These are phyloP conservation scores for Atta colombica DNA, from an alignment of 1,140 invertebrate genomes.

Conservation along the genomic window DNA sequence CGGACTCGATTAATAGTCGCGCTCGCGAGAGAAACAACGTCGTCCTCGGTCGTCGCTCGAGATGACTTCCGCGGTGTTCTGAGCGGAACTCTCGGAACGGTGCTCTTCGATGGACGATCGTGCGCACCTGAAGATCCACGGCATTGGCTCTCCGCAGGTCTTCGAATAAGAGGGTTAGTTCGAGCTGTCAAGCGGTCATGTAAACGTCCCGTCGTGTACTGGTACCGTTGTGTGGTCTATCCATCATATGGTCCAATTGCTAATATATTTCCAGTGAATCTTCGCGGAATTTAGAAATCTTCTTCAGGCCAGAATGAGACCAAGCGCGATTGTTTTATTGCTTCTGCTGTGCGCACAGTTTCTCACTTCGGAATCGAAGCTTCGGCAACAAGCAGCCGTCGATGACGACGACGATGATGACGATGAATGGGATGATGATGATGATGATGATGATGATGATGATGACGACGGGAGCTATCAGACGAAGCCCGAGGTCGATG, in stretches of 20 bases:
- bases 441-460: slow-evolving; percentile 86
- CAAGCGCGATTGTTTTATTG: slow-evolving; percentile 76
- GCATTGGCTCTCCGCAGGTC: slow-evolving; percentile 23
- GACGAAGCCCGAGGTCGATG: slow-evolving; percentile 88
- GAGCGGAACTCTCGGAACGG: slow-evolving; percentile 51
- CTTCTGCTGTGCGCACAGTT: slow-evolving; percentile 77
- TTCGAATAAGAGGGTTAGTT: slow-evolving; percentile 27
- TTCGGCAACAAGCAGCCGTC: slow-evolving; percentile 79
- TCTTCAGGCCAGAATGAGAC: slow-evolving; percentile 77
- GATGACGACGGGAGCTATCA: slow-evolving; percentile 88
- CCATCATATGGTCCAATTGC: slow-evolving; percentile 2
- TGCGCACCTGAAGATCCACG: slow-evolving; percentile 32
- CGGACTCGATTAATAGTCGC: slow-evolving; percentile 77
- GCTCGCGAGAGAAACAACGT: slow-evolving; percentile 74
- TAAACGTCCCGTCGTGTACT: slow-evolving; percentile 36
- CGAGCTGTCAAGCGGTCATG: slow-evolving; percentile 44
- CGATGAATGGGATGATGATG: slow-evolving; percentile 88
- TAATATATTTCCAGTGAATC: slow-evolving; percentile 32
- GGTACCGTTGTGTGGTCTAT: slow-evolving; percentile 8
- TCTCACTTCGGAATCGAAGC: slow-evolving; percentile 79
- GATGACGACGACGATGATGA: slow-evolving; percentile 84
- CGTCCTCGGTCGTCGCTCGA: slow-evolving; percentile 58
- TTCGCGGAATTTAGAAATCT: slow-evolving; percentile 21
- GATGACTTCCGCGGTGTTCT: slow-evolving; percentile 66
- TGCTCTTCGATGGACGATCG: slow-evolving; percentile 64